Evolutionary conservation across 2,797 vertebrate species (phyloP).

Genomic region (Chloroceryle amazona): DNA sequence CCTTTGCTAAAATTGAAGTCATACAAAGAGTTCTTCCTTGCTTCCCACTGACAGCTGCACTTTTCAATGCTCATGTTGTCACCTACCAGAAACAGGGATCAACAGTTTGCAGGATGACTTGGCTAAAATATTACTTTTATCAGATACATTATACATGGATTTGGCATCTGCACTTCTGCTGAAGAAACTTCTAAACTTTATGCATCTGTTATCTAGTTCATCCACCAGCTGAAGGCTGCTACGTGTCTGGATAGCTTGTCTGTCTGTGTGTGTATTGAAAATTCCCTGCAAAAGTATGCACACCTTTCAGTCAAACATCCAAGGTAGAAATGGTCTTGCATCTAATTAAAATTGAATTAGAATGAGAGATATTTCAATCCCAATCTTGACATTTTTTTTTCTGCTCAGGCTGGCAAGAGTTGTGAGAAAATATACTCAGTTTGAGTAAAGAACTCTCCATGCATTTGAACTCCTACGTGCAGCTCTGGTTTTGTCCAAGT

Average conservation of each 20-base stretch:
- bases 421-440: neutral
- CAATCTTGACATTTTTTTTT: neutral
- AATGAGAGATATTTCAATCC: neutral
- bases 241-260: neutral
- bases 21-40: neutral
- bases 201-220: neutral
- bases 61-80: fast-evolving
- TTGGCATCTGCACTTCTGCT: neutral
- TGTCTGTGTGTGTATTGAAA: neutral
- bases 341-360: neutral
- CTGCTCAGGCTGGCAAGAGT: neutral
- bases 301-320: neutral
- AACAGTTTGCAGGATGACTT: fast-evolving
- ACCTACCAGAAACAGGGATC: neutral
- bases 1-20: neutral
- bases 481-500: neutral
- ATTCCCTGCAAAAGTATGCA: neutral
- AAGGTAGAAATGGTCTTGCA: neutral
- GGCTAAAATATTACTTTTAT: neutral
- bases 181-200: neutral
- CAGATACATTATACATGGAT: neutral
- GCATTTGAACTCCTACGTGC: neutral
- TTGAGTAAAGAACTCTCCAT: neutral
- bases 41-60: fast-evolving
- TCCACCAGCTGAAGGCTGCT: neutral